These are phyloP conservation scores for Apis laboriosa DNA, from an alignment of 1,140 invertebrate species.

Conservation along the genomic window DNA sequence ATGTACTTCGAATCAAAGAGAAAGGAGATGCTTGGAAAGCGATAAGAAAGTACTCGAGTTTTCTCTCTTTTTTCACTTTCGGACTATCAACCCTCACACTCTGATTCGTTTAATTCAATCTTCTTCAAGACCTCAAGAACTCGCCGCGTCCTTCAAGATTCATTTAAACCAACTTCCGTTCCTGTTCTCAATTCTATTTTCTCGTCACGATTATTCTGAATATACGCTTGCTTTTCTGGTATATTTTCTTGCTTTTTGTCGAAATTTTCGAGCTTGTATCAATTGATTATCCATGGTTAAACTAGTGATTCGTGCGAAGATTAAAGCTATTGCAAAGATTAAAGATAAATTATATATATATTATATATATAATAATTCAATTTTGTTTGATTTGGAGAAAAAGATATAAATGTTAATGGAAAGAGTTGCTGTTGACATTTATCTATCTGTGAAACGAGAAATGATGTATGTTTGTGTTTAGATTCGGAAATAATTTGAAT, in stretches of 20 bases:
- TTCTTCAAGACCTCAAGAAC: conserved; percentile 2
- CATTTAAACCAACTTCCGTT: conserved; percentile 43
- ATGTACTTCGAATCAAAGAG: too few species aligned
- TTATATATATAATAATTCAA: background rate
- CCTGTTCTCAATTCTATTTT: conserved; percentile 49
- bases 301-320: background rate
- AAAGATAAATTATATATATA: background rate
- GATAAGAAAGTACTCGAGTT: conserved; percentile 48
- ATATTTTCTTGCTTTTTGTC: background rate
- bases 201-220: conserved; percentile 39
- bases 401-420: background rate
- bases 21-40: conserved; percentile 16
- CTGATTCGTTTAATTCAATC: conserved; percentile 60
- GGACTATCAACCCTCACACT: background rate
- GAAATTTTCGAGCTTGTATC: background rate
- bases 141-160: conserved; percentile 47
- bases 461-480: background rate
- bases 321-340: conserved; percentile 5
- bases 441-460: background rate
- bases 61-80: background rate
- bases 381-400: too few species aligned
- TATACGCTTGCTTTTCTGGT: conserved; percentile 26
- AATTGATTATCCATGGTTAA: background rate
- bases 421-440: background rate
- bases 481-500: background rate